Evolutionary conservation across 2,888 invertebrate genomes (phyloP), one percentile per base, ranked within the genome.

Genomic region (Eumerus sabulonum): DNA sequence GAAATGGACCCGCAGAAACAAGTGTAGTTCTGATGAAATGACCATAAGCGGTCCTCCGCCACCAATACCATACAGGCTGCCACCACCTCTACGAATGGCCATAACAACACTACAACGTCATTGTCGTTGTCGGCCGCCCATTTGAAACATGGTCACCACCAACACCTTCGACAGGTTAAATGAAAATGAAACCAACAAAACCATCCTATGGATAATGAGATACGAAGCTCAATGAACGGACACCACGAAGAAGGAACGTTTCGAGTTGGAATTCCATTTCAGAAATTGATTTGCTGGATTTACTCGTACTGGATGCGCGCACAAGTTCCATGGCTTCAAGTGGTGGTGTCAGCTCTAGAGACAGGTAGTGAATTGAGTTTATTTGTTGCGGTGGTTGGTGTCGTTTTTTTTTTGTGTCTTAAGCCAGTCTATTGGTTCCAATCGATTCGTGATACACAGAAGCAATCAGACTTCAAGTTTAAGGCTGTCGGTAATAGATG

Each of bases 161-260:
- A 87, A 88, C 88, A 88, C 88, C 88, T 88, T 85, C 86, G 88
- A 87, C 87, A 87, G 88, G 87, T 88, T 87, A 87, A 74, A 74
- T 74, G 68, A 79, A 74, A 79, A 74, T 59, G 50, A 79, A 63
- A 42, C 27, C 27, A 27, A 27, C 2, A 27, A 27, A 27, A 27
- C 27, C n/a, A 47, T n/a, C 60, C 17, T 54, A 59, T 50, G 56
- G 64, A 79, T 79, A 79, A 79, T 79, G 79, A 79, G 79, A 68
- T 79, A 79, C 79, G 67, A 73, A 67, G 54, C 51, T 42, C 56
- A 62, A 60, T 57, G 60, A 60, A 76, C 42, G 35, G 16, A 50
- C 38, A n/a, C n/a, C n/a, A n/a, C n/a, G n/a, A n/a, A n/a, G 40
- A 48, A 60, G 45, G 53, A 60, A 57, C 62, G 53, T 19, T 62